Base-by-base conservation (phyloP, 2,797 vertebrate genomes). In the Cryptoblepharus egeriae region DNA sequence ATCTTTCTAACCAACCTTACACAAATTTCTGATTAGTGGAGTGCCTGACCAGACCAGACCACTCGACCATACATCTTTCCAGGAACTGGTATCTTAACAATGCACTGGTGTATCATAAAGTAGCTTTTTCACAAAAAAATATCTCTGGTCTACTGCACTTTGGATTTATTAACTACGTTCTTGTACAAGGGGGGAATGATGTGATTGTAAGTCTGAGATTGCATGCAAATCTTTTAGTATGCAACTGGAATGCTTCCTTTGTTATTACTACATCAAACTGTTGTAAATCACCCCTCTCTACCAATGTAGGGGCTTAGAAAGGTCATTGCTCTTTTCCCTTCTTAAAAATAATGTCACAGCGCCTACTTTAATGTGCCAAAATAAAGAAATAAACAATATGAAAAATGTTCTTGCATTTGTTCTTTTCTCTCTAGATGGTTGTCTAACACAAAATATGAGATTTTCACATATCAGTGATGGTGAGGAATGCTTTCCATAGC, bases 371-470 rank as follows among this genome's bases (percentile, higher is more conserved):
- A 88, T 88, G 73, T 84, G 73, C 90, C 2, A 75, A 94, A 84
- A 86, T 81, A 88, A 90, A 52, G 49, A 52, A 91, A 84, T 82
- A 91, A 92, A 76, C 70, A 69, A 67, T 85, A 79, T 87, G 93
- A 75, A 93, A 92, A 90, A 75, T 87, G 69, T 88, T 77, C 76
- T 77, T 60, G 77, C 68, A 55, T 79, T n/a, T 72, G 26, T 92
- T 89, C 92, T 79, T 92, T 92, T 88, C 86, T 85, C 88, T 92
- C 87, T 92, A 58, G 88, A 93, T 92, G 94, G 86, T 75, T 91
- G 57, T 87, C 93, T 93, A 94, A 84, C 77, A 92, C 32, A 42
- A 60, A 84, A 85, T 86, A 89, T 83, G 90, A 88, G 86, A 86
- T 92, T 88, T 89, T 93, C 77, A 77, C 55, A 77, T 65, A 86